Evolutionary conservation across 2,797 vertebrate genomes (phyloP).

Genomic region (Muscicapa comitata): DNA sequence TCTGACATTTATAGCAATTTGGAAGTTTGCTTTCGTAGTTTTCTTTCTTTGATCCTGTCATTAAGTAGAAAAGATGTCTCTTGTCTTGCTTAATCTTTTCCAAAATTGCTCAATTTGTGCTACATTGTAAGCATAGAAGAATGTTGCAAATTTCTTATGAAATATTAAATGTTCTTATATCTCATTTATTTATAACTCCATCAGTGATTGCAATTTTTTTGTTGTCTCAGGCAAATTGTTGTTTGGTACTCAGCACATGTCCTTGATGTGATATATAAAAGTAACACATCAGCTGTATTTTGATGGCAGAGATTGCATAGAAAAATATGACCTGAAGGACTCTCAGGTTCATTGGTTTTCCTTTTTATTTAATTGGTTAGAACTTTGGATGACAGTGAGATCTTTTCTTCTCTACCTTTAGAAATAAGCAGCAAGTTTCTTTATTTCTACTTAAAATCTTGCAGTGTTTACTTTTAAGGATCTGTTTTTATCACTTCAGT

Average conservation of each 20-base stretch:
- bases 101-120: background rate
- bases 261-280: background rate
- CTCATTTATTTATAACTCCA: background rate
- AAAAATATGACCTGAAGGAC: background rate
- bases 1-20: conserved; percentile 8
- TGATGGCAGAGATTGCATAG: background rate
- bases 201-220: background rate
- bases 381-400: background rate
- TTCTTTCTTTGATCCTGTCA: background rate
- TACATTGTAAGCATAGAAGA: background rate
- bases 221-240: background rate
- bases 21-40: background rate
- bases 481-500: background rate
- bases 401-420: background rate
- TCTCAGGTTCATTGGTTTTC: background rate
- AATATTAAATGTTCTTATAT: background rate
- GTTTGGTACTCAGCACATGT: background rate
- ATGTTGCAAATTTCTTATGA: background rate
- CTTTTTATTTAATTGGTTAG: background rate
- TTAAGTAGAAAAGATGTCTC: background rate
- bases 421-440: background rate
- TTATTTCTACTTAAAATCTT: background rate
- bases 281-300: conserved; percentile 16
- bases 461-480: background rate
- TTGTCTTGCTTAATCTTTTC: background rate